Evolutionary conservation across 1,140 invertebrate species (phyloP), one percentile per base, ranked within the genome.

Genomic region (Procambarus clarkii): DNA sequence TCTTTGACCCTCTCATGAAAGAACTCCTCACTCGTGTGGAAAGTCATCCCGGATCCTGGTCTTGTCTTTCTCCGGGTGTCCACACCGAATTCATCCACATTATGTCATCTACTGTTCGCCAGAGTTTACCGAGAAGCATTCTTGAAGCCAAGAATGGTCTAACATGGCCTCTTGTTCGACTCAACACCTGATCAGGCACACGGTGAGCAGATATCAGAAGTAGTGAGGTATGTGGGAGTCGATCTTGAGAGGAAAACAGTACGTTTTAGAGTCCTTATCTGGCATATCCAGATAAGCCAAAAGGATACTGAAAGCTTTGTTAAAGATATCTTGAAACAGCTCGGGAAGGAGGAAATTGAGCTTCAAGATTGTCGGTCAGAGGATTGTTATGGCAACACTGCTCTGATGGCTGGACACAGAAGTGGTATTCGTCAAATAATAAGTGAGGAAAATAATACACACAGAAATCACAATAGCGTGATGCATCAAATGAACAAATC

Each of bases 191-290:
- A 76, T 76, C 9, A 76, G 8, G 71, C 71, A 24, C 2, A 76
- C 71, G 11, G 71, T 76, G 71, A 76, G 71, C 71, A 76, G 71
- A 76, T 76, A n/a, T 76, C 71, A 76, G 71, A 76, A 76, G 71
- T 76, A 76, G 71, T 24, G 71, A 76, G 34, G 71, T 76, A 76
- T n/a, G 21, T 76, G 21, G 71, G n/a, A 76, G 71, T 76, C n/a
- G 71, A 76, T 13, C 34, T 76, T n/a, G 21, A 76, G 71, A 8
- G 71, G 71, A 76, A 76, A 76, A 8, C 21, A 76, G 71, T 76
- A 9, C n/a, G 34, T 44, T 9, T 76, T 76, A 76, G 71, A 76
- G 71, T 76, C 71, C 34, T 24, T 76, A 9, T n/a, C n/a, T 76
- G 71, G 3, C n/a, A 15, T 76, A 76, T 76, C 71, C 71, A 76